phyloP scores from a whole-genome alignment of 2,113 vertebrate species.

The Psilopogon haemacephalus region DNA sequence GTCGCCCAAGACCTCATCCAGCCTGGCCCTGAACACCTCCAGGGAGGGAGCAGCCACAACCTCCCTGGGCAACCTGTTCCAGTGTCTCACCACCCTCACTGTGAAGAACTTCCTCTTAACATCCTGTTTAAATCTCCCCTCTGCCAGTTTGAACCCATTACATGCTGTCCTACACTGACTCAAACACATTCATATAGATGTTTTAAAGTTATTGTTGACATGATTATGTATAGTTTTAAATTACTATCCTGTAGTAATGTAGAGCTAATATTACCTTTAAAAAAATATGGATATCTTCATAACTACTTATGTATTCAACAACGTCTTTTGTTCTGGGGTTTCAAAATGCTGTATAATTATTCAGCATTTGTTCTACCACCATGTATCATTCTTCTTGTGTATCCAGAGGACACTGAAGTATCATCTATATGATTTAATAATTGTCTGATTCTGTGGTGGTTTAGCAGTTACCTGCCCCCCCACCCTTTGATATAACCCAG shows the following conservation, averaged over 20 bases:
- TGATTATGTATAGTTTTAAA: neutral
- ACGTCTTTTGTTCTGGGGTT: neutral
- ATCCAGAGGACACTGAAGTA: neutral
- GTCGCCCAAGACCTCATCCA: too few relatives aligned
- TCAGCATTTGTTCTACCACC: neutral
- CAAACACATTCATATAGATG: neutral
- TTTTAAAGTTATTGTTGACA: accelerated
- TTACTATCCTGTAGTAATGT: neutral
- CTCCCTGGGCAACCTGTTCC: too few relatives aligned
- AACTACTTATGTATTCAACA: neutral
- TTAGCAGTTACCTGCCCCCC: too few relatives aligned
- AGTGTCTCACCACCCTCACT: too few relatives aligned
- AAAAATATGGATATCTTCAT: neutral
- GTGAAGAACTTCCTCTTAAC: too few relatives aligned
- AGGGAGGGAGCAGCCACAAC: too few relatives aligned
- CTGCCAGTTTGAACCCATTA: too few relatives aligned
- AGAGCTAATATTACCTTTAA: neutral
- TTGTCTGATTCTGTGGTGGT: too few relatives aligned
- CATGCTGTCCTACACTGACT: neutral
- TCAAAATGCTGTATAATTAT: neutral
- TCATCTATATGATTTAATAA: neutral
- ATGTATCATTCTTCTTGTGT: neutral
- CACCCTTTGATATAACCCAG: too few relatives aligned
- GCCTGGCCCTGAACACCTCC: too few relatives aligned
- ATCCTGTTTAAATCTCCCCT: too few relatives aligned